Percentiles rank a stretch among this genome's conserved stretches.
Conservation (phyloP, 1,140 invertebrate species). For the Metaphire vulgaris region DNA sequence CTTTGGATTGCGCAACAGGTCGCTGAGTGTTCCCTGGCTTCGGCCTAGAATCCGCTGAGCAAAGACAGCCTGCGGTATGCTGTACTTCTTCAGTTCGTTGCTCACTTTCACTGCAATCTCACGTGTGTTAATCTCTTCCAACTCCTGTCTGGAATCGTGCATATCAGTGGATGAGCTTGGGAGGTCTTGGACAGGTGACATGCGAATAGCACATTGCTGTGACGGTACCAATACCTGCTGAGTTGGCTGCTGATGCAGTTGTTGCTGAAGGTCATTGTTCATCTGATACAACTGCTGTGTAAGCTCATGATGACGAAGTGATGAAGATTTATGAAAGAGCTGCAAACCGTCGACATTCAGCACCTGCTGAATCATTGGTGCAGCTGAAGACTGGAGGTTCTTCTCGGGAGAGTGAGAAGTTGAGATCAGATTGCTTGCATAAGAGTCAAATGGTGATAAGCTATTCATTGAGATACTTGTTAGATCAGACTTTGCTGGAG, state of each 20-base stretch:
- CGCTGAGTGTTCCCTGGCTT: slow-evolving; percentile 95
- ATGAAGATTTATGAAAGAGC: not conserved
- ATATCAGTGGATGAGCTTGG: slow-evolving; percentile 10
- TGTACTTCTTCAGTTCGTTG: slow-evolving; percentile 95
- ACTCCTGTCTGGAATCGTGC: slow-evolving; percentile 5
- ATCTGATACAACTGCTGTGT: not conserved
- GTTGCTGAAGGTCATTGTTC: not conserved
- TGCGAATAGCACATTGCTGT: not conserved
- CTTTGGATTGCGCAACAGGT: slow-evolving; percentile 94
- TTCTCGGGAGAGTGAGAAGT: not conserved
- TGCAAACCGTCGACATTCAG: not conserved
- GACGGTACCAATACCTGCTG: not conserved
- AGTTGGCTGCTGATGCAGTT: not conserved
- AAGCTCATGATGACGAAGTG: not conserved
- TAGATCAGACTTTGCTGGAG: not conserved
- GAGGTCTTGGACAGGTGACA: slow-evolving; percentile 5
- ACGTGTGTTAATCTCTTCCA: slow-evolving; percentile 98
- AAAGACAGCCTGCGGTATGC: slow-evolving; percentile 98
- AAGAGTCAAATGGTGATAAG: not conserved
- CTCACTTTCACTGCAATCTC: slow-evolving; percentile 96
- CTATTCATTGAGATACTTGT: not conserved
- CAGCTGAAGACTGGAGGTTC: not conserved
- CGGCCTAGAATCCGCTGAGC: slow-evolving; percentile 94
- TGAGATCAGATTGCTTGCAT: slow-evolving; percentile 2
- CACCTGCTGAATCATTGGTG: not conserved